These are phyloP conservation scores for Lasioglossum vierecki DNA, from an alignment of 2,888 invertebrate species.

Conservation along the genomic window DNA sequence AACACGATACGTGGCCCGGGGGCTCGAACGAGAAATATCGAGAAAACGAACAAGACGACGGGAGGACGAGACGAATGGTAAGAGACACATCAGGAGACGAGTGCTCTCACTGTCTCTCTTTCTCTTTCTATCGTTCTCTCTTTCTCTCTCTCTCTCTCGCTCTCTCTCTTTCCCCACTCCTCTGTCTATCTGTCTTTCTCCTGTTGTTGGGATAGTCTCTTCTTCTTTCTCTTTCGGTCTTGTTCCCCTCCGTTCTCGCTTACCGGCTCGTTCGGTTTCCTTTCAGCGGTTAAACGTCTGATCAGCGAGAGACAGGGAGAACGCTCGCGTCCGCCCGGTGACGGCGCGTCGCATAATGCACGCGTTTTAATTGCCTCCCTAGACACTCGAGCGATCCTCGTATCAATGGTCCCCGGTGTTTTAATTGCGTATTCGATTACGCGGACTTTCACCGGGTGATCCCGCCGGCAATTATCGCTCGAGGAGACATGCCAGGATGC, in stretches of 20 bases:
- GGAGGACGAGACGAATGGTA: slow-evolving; percentile 25
- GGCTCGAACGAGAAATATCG: slow-evolving; percentile 23
- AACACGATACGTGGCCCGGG: slow-evolving; percentile 60
- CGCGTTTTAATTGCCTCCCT: slow-evolving; percentile 67
- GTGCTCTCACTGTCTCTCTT: slow-evolving; percentile 1
- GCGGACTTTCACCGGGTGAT: slow-evolving; percentile 67
- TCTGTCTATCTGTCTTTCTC: background rate
- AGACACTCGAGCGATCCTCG: slow-evolving; percentile 65
- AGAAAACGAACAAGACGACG: slow-evolving; percentile 29
- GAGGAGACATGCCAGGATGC: slow-evolving; percentile 47
- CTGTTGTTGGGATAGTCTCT: no score
- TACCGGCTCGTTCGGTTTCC: background rate
- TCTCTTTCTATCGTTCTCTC: no score
- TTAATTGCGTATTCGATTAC: slow-evolving; percentile 70
- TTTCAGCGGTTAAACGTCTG: slow-evolving; percentile 52
- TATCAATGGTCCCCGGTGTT: slow-evolving; percentile 69
- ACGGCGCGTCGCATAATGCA: slow-evolving; percentile 64
- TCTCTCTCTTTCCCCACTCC: no score
- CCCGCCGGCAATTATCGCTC: slow-evolving; percentile 63
- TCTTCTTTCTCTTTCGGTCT: background rate
- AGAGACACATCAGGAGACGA: slow-evolving; percentile 27
- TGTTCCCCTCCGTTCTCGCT: background rate
- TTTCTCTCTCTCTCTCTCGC: no score
- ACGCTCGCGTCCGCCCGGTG: slow-evolving; percentile 38
- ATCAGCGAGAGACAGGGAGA: slow-evolving; percentile 19